phyloP scores from a whole-genome alignment of 2,888 invertebrate genomes.

The Thera obeliscata region DNA sequence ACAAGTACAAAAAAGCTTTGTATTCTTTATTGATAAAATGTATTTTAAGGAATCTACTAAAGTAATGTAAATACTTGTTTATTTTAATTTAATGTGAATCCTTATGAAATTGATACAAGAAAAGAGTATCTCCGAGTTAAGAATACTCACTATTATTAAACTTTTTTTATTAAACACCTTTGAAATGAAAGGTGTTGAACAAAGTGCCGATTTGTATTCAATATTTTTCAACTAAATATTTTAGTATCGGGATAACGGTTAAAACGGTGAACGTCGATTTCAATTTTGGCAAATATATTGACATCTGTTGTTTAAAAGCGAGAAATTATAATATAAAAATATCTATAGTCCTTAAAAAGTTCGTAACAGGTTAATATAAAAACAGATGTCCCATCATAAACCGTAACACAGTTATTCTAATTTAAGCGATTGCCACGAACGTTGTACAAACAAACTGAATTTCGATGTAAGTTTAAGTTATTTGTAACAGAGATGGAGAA shows the following conservation, averaged over 20 bases:
- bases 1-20: constrained; percentile 52
- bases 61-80: constrained; percentile 44
- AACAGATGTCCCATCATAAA: constrained; percentile 21
- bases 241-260: constrained; percentile 21
- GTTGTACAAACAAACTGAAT: constrained; percentile 43
- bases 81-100: constrained; percentile 4
- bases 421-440: constrained; percentile 39
- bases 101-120: constrained; percentile 5
- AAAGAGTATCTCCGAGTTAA: constrained; percentile 5
- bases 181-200: constrained; percentile 12
- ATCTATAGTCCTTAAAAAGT: constrained; percentile 11
- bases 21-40: constrained; percentile 45
- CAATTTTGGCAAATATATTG: constrained; percentile 11
- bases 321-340: not conserved
- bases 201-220: constrained; percentile 19
- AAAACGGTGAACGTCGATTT: constrained; percentile 1
- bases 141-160: not conserved
- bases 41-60: constrained; percentile 43
- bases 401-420: constrained; percentile 7
- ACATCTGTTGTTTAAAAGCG: constrained; percentile 16
- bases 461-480: constrained; percentile 69
- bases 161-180: constrained; percentile 7
- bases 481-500: constrained; percentile 68
- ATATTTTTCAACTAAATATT: constrained; percentile 18
- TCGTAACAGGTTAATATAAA: constrained; percentile 15